Base-by-base conservation (phyloP, 2,888 invertebrate genomes). In the Oithona nana region DNA sequence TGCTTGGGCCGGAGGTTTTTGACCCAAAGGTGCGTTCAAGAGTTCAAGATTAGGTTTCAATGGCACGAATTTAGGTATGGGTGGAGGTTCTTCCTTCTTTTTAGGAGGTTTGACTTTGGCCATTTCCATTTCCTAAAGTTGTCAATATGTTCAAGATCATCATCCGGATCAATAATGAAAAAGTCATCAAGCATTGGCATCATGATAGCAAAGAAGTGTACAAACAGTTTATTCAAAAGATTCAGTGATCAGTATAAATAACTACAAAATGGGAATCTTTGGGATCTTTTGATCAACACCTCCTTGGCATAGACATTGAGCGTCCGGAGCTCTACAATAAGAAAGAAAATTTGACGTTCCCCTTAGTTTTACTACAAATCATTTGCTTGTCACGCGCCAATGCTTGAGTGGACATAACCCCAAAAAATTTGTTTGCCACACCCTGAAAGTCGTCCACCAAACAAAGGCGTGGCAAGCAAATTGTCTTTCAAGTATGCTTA, bases 81-180 rank as follows among this genome's bases (percentile, higher is more conserved):
- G 77, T 66, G 81, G 78, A 67, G 77, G 61, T 68, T 64, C 64
- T 65, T 65, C 57, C 13, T 58, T 84, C 71, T 85, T 84, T 28
- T 64, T 65, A 48, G 65, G 48, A 26, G 59, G 57, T 28, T 20
- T 29, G 28, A 39, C 26, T 49, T 49, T 49, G 3, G 48, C 54
- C 61, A 61, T 29, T 61, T 61, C 61, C 54, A 49, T 52, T 61
- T 61, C 61, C 61, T 59, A 31, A 4, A 22, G n/a, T 29, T 29
- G n/a, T 26, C n/a, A n/a, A n/a, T n/a, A n/a, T n/a, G n/a, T n/a
- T n/a, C n/a, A n/a, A n/a, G n/a, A n/a, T n/a, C n/a, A n/a, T n/a
- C n/a, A n/a, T n/a, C n/a, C n/a, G n/a, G n/a, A n/a, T n/a, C n/a
- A n/a, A n/a, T n/a, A n/a, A n/a, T n/a, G n/a, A n/a, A n/a, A n/a